Conservation (phyloP, 2,888 invertebrate genomes). For the Acanthosoma haemorrhoidale region DNA sequence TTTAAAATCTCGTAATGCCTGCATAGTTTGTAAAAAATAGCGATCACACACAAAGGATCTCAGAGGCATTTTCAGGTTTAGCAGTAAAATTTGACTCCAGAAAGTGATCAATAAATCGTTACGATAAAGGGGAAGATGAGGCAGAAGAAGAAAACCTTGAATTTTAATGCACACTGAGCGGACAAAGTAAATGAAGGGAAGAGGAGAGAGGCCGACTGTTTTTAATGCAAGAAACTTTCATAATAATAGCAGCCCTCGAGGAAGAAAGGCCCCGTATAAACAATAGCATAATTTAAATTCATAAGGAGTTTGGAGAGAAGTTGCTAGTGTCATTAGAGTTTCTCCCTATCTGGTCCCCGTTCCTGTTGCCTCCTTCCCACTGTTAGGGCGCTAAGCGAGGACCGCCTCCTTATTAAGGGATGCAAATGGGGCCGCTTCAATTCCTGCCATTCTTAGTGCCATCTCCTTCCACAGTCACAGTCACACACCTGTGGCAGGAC, state of each 20-base stretch:
- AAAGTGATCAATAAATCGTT: no score
- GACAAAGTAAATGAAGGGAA: background rate
- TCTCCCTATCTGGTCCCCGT: background rate
- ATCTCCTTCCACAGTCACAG: background rate
- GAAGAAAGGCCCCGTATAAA: slow-evolving; percentile 28
- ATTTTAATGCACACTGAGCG: background rate
- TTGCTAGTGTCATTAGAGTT: slow-evolving; percentile 12
- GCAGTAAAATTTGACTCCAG: no score
- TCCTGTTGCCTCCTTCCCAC: background rate
- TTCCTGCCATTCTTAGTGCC: background rate
- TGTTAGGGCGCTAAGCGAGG: no score
- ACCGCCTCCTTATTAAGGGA: slow-evolving; percentile 28
- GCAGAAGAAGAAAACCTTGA: background rate
- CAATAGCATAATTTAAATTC: slow-evolving; percentile 37
- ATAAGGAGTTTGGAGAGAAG: slow-evolving; percentile 32
- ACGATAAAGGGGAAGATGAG: no score
- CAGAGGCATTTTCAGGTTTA: no score
- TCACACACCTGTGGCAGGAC: slow-evolving; percentile 7
- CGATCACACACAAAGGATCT: no score
- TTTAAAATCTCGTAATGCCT: no score
- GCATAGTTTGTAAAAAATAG: no score
- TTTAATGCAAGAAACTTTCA: slow-evolving; percentile 20
- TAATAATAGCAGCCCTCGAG: background rate
- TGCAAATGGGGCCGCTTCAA: slow-evolving; percentile 34
- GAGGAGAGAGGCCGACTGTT: background rate